Evolutionary conservation across 2,797 vertebrate genomes (phyloP).

Genomic region (Darevskia mixta): DNA sequence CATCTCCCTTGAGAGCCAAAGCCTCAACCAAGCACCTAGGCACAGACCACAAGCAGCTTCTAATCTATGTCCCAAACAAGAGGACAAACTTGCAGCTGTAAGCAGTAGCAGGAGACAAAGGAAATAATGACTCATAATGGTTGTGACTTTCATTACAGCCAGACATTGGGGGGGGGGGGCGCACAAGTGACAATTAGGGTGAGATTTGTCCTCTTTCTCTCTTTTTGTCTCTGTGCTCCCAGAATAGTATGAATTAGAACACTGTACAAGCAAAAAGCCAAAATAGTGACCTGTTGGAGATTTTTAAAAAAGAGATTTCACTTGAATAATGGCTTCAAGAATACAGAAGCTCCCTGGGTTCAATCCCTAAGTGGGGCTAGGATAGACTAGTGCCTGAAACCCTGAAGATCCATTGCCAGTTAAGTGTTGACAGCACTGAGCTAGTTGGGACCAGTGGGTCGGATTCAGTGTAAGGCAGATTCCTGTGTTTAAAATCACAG

Average conservation of each 20-base stretch:
- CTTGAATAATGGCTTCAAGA: too few species aligned
- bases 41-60: background rate
- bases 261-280: background rate
- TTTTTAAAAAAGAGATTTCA: too few species aligned
- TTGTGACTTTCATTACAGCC: slow-evolving; percentile 14
- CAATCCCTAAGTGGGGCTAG: too few species aligned
- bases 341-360: too few species aligned
- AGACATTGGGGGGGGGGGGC: background rate
- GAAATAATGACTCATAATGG: slow-evolving; percentile 24
- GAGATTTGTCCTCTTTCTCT: background rate
- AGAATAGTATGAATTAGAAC: slow-evolving; percentile 21
- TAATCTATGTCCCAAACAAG: slow-evolving; percentile 1
- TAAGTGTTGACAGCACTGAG: too few species aligned
- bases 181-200: background rate
- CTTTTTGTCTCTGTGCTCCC: background rate
- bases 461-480: too few species aligned
- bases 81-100: background rate
- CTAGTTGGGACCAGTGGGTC: too few species aligned
- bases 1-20: background rate
- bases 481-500: too few species aligned
- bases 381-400: too few species aligned
- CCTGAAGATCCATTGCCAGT: too few species aligned
- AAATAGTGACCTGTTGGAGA: background rate
- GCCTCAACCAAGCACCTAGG: background rate
- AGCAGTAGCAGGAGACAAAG: slow-evolving; percentile 33